These are phyloP conservation scores for Synaphobranchus kaupii DNA, from an alignment of 2,797 vertebrate species.

Conservation along the genomic window DNA sequence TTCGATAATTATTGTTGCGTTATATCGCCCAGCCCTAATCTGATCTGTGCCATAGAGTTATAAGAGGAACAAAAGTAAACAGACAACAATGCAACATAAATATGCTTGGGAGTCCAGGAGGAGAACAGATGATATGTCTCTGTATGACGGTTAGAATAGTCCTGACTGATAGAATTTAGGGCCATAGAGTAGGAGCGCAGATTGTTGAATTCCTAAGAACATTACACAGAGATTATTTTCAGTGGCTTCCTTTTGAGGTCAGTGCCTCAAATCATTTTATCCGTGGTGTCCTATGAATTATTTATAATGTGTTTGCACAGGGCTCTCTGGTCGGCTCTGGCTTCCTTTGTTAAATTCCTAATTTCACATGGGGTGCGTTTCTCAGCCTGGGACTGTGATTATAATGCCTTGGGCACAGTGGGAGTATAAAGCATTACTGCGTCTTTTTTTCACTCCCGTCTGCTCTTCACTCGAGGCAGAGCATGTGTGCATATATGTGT, in stretches of 20 bases:
- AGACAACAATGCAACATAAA: background rate
- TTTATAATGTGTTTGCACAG: constrained; percentile 10
- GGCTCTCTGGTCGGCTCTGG: background rate
- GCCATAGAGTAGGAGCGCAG: background rate
- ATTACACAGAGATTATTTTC: constrained; percentile 8
- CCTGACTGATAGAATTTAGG: background rate
- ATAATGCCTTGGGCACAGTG: background rate
- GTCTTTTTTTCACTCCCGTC: background rate
- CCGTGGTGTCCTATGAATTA: constrained; percentile 15
- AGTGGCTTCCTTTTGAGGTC: constrained; percentile 11
- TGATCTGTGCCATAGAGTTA: background rate
- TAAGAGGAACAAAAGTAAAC: background rate
- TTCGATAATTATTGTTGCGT: too few relatives aligned
- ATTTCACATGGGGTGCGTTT: constrained; percentile 10
- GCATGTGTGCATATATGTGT: background rate
- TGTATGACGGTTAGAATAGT: background rate
- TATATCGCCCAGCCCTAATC: too few relatives aligned
- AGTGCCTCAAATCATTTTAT: constrained; percentile 15
- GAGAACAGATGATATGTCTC: background rate
- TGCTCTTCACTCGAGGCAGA: background rate
- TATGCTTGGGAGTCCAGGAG: background rate
- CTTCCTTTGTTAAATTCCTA: constrained; percentile 18
- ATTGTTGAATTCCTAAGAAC: background rate
- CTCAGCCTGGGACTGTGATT: constrained; percentile 2
- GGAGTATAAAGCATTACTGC: background rate